Conservation (phyloP, 2,113 vertebrate species). For the Orcinus orca region DNA sequence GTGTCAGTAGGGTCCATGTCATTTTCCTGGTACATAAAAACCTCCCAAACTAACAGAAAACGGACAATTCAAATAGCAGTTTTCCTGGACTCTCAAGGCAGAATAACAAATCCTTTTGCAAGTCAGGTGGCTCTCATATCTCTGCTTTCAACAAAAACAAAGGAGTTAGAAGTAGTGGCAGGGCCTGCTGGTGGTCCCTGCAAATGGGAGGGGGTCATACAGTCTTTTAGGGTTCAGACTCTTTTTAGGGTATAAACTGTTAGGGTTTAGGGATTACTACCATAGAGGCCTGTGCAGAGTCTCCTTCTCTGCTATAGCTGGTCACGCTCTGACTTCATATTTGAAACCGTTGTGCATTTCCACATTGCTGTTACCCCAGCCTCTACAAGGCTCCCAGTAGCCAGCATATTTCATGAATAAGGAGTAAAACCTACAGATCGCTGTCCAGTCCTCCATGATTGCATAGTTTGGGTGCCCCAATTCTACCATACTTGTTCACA, state of each 20-base stretch:
- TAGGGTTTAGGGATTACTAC: not conserved
- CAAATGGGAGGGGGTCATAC: not conserved
- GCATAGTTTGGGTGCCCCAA: fast-evolving
- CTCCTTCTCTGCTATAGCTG: not conserved
- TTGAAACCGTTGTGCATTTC: not conserved
- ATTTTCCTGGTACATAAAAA: not conserved
- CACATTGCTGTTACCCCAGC: not conserved
- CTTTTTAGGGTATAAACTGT: not conserved
- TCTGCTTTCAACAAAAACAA: not conserved
- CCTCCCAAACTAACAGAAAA: not conserved
- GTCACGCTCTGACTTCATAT: not conserved
- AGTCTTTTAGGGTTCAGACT: not conserved
- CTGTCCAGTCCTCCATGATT: not conserved
- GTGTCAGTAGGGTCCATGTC: not conserved
- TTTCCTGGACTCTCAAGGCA: not conserved
- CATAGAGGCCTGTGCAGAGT: not conserved
- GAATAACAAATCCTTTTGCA: not conserved
- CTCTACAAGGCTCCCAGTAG: not conserved
- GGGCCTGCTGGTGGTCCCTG: not conserved
- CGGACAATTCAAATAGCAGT: not conserved
- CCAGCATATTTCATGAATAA: not conserved
- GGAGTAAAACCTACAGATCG: not conserved
- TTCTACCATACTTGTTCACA: not conserved
- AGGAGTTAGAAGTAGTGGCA: not conserved
- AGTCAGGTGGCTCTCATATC: not conserved